Conservation (phyloP, 2,888 invertebrate genomes). For the Hecatera dysodea region DNA sequence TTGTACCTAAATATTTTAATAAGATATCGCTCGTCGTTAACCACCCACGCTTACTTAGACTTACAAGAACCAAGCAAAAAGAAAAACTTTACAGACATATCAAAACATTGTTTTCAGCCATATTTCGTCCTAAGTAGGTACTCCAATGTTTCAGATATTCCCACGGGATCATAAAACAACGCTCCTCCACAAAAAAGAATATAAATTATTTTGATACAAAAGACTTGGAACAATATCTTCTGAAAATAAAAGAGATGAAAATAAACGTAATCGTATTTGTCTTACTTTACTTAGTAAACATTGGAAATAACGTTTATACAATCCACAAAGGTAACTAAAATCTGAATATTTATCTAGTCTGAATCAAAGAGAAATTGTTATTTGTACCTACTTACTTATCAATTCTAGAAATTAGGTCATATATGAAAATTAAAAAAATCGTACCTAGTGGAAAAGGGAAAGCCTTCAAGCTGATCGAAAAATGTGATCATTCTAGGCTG, state of each 20-base stretch:
- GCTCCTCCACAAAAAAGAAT: constrained; percentile 19
- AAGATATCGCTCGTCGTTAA: background rate
- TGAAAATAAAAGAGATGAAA: constrained; percentile 33
- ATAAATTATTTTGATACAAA: constrained; percentile 47
- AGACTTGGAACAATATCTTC: constrained; percentile 24
- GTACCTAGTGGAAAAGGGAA: background rate
- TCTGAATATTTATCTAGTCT: background rate
- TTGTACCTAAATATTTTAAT: background rate
- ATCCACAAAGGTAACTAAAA: background rate
- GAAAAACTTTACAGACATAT: constrained; percentile 9
- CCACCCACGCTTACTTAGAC: background rate
- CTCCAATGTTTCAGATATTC: constrained; percentile 36
- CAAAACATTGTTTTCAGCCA: constrained; percentile 18
- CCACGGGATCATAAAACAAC: constrained; percentile 45
- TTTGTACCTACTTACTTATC: background rate
- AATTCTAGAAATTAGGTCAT: background rate
- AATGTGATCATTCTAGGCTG: background rate
- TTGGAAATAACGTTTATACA: background rate
- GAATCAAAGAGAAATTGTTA: background rate
- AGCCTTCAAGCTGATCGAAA: background rate
- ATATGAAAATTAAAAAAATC: background rate
- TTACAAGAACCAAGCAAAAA: background rate
- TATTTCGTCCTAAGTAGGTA: constrained; percentile 22
- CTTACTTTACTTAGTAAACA: constrained; percentile 13
- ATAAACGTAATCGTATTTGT: constrained; percentile 20